A percentile compares a stretch with the other conserved stretches of the same genome.
These are phyloP conservation scores for Cisticola juncidis DNA, from an alignment of 2,113 vertebrate genomes.

Conservation along the genomic window DNA sequence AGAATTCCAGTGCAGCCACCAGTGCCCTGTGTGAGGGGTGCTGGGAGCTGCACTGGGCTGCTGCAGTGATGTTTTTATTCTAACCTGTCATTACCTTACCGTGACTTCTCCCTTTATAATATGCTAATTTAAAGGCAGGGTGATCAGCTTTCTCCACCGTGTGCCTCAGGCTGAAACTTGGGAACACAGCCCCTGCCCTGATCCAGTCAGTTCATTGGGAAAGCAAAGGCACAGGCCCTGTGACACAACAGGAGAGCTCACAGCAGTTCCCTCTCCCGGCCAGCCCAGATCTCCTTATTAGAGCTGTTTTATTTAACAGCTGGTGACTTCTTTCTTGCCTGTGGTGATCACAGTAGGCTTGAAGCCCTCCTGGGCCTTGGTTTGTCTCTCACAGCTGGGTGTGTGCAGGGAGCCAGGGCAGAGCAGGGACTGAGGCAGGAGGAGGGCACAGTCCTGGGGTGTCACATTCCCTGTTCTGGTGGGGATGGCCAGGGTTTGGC, in stretches of 20 bases:
- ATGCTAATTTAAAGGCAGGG: background rate
- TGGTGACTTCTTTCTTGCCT: background rate
- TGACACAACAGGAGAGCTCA: background rate
- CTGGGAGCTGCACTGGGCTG: background rate
- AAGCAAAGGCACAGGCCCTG: fast-evolving
- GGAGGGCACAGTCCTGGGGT: background rate
- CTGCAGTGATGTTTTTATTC: background rate
- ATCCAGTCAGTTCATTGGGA: background rate
- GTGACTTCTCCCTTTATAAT: background rate
- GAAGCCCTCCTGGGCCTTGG: background rate
- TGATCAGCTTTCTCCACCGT: background rate
- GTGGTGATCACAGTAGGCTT: background rate
- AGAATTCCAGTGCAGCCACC: background rate
- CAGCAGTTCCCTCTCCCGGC: background rate
- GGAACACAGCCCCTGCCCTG: background rate
- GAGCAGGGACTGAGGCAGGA: background rate
- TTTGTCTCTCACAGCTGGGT: background rate
- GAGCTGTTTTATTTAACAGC: background rate
- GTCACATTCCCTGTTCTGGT: background rate
- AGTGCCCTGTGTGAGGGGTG: background rate
- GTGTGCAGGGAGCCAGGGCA: background rate
- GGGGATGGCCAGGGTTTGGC: background rate
- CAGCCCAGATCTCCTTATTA: background rate
- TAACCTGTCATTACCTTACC: background rate
- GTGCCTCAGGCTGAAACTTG: fast-evolving